Base-by-base conservation (phyloP, 2,797 vertebrate species). In the Gobionotothen gibberifrons region DNA sequence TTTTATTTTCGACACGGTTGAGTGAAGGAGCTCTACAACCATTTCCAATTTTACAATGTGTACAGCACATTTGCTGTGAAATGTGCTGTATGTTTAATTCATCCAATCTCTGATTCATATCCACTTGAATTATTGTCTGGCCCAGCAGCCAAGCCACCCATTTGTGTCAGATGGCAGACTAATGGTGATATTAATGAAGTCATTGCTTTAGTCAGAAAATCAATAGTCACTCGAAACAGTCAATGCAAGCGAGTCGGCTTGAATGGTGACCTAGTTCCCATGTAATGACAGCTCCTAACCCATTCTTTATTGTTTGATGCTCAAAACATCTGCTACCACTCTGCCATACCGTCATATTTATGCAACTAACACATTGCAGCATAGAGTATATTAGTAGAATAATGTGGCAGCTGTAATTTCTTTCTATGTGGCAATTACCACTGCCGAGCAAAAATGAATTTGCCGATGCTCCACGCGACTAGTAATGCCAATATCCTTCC, bases 201-300 rank as follows among this genome's bases (percentile, higher is more conserved):
- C 94, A 94, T 94, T 93, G 93, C 93, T 93, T 92, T 82, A 90
- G 94, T 94, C 94, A 94, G 92, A 95, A 95, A 94, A 95, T 94
- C 94, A 94, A 95, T 95, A 94, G 82, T 86, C 90, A 92, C 93
- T 94, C 89, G 79, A 92, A 93, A 91, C 87, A 89, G 89, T 92
- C 86, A 88, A 90, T 90, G 83, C 84, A 76, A 85, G 85, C 84
- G 84, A 92, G 89, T 82, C 79, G 85, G 90, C 88, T 90, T 86
- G 89, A 89, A 91, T 84, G 85, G 91, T 94, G 94, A 95, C 94
- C 94, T 91, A 94, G 87, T 94, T 94, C 91, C 87, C 91, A 92
- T 92, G 82, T 92, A 89, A 89, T 90, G 87, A 85, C 91, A 80
- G 86, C 79, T 85, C 78, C 88, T 82, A 87, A 89, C 82, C 84